A percentile compares a stretch with the other conserved stretches of the same genome.
These are phyloP conservation scores for Yponomeuta malinellus DNA, from an alignment of 2,888 invertebrate species.

Conservation along the genomic window DNA sequence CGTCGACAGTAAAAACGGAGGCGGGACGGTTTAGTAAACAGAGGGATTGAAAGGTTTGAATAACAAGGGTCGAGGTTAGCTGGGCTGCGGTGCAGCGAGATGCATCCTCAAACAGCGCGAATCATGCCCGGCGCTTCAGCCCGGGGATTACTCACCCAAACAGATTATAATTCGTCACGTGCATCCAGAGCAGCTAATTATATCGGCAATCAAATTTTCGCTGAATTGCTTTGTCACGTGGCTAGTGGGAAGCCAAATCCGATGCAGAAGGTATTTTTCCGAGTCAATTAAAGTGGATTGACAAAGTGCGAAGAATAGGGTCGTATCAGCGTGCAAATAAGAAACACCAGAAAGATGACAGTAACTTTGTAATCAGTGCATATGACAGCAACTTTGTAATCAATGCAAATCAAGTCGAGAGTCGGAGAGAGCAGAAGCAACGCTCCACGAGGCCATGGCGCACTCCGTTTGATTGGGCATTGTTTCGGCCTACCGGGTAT, in stretches of 20 bases:
- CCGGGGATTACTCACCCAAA: slow-evolving; percentile 41
- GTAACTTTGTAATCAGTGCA: not conserved
- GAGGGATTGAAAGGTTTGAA: not conserved
- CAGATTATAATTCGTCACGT: slow-evolving; percentile 58
- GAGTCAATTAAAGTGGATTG: too few relatives aligned
- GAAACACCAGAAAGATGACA: slow-evolving; percentile 16
- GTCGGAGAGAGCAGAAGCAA: slow-evolving; percentile 14
- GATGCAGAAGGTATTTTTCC: not conserved
- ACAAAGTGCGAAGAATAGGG: not conserved
- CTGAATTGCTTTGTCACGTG: not conserved
- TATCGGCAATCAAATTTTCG: slow-evolving; percentile 26
- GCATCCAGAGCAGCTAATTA: slow-evolving; percentile 38
- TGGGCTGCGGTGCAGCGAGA: not conserved
- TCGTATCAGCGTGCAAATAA: slow-evolving; percentile 18
- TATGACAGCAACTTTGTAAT: not conserved
- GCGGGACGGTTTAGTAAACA: not conserved
- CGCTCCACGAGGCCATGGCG: slow-evolving; percentile 21
- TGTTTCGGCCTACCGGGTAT: slow-evolving; percentile 46
- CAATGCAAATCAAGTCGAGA: slow-evolving; percentile 23
- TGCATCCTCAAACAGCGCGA: slow-evolving; percentile 17
- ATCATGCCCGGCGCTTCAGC: slow-evolving; percentile 36
- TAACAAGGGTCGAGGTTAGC: not conserved
- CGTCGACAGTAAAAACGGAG: not conserved
- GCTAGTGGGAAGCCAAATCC: too few relatives aligned
- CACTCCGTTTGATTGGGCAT: slow-evolving; percentile 62